Conservation (phyloP, 2,797 vertebrate species). For the Bovichtus diacanthus region DNA sequence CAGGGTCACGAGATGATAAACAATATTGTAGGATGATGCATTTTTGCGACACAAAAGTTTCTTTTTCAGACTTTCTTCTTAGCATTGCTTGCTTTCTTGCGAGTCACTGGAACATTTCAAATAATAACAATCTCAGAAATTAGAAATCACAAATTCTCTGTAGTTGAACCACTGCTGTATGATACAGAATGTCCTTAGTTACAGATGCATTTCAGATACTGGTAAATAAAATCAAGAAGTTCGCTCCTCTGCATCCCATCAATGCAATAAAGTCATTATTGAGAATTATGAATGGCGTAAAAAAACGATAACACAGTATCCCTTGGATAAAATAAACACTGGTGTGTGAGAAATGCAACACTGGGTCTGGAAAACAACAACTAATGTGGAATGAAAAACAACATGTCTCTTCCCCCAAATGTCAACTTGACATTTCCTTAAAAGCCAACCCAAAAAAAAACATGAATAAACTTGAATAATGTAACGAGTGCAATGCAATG, state of each 20-base stretch:
- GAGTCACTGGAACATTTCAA: not conserved
- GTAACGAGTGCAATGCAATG: conserved; percentile 68
- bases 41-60: not conserved
- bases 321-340: conserved; percentile 38
- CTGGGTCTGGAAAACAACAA: conserved; percentile 44
- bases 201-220: conserved; percentile 13
- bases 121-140: not conserved
- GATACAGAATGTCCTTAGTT: not conserved
- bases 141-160: not conserved
- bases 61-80: not conserved
- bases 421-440: conserved; percentile 7
- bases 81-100: not conserved
- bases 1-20: not conserved
- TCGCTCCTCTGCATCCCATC: not conserved
- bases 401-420: conserved; percentile 22
- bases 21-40: not conserved
- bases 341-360: conserved; percentile 46
- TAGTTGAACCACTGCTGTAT: not conserved
- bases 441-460: not conserved
- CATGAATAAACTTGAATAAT: conserved; percentile 23
- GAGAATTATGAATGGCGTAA: conserved; percentile 8
- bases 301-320: conserved; percentile 10
- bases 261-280: conserved; percentile 17
- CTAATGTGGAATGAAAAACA: conserved; percentile 14
- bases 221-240: not conserved